phyloP scores from a whole-genome alignment of 2,888 invertebrate species.

The Andrena praecox region DNA sequence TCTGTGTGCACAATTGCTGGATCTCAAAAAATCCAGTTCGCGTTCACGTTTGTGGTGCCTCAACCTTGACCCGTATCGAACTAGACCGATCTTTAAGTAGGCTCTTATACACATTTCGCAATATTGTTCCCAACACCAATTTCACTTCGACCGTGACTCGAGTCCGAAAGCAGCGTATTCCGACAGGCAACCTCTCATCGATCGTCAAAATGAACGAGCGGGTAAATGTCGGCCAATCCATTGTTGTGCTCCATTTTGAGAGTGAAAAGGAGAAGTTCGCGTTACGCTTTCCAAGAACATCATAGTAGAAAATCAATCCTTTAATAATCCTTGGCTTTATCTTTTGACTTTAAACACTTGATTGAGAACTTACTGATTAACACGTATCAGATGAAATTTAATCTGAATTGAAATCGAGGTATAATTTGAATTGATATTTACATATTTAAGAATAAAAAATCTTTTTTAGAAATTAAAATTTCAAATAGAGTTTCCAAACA shows the following conservation, averaged over 20 bases:
- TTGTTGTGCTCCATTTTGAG: neutral
- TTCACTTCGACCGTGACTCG: slow-evolving; percentile 83
- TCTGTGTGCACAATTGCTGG: neutral
- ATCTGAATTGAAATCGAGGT: neutral
- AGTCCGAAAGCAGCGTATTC: slow-evolving; percentile 69
- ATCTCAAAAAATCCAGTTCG: slow-evolving; percentile 6
- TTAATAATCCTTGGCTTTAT: too few relatives aligned
- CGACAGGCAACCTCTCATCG: slow-evolving; percentile 25
- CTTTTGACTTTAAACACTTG: too few relatives aligned
- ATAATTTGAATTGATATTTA: neutral
- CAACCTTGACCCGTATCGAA: slow-evolving; percentile 81
- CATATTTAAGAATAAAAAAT: too few relatives aligned
- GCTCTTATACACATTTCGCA: slow-evolving; percentile 76
- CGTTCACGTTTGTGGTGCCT: slow-evolving; percentile 37
- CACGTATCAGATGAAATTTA: neutral
- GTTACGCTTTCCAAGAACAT: neutral
- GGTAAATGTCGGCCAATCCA: neutral
- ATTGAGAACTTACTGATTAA: too few relatives aligned
- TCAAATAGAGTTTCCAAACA: too few relatives aligned
- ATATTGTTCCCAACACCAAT: slow-evolving; percentile 77
- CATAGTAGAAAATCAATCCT: neutral
- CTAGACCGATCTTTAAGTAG: slow-evolving; percentile 75
- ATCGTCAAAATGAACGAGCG: neutral
- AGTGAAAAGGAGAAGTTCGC: neutral
- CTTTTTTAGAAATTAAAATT: too few relatives aligned